These are phyloP conservation scores for Diabrotica balteata DNA, from an alignment of 2,888 invertebrate species.

Conservation along the genomic window DNA sequence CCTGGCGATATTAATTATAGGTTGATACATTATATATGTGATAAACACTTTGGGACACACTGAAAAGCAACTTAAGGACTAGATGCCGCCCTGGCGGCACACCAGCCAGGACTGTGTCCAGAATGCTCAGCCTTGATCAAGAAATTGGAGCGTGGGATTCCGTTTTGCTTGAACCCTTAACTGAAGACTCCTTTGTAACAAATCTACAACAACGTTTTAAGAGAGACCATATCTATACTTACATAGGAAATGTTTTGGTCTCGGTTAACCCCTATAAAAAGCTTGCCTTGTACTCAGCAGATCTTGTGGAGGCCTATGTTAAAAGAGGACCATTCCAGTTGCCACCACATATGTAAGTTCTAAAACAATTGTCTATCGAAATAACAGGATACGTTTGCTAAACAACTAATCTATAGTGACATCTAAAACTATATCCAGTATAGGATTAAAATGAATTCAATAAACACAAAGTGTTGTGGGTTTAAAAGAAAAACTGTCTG, in stretches of 20 bases:
- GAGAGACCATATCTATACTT: constrained; percentile 87
- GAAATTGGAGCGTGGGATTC: constrained; percentile 85
- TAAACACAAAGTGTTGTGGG: no score
- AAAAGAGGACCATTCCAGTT: constrained; percentile 76
- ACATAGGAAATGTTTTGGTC: constrained; percentile 86
- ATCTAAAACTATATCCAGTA: no score
- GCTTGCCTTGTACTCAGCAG: constrained; percentile 82
- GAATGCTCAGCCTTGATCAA: constrained; percentile 66
- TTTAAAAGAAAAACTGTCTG: no score
- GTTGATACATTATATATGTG: constrained; percentile 24
- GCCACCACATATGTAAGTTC: constrained; percentile 78
- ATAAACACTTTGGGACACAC: constrained; percentile 48
- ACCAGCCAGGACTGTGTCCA: constrained; percentile 58
- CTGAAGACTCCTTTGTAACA: constrained; percentile 83
- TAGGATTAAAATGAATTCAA: no score
- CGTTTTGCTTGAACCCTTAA: constrained; percentile 82
- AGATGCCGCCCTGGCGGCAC: constrained; percentile 61
- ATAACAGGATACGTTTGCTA: neutral
- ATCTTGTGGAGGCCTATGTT: constrained; percentile 81
- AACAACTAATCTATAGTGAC: no score
- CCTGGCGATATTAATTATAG: constrained; percentile 4
- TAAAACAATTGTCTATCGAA: neutral
- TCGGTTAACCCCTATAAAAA: constrained; percentile 89
- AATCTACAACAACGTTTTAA: constrained; percentile 84
- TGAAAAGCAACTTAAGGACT: constrained; percentile 54